Percentiles rank a stretch among this genome's conserved stretches.
phyloP scores from a whole-genome alignment of 2,113 vertebrate genomes.

The Sakesphorus luctuosus region DNA sequence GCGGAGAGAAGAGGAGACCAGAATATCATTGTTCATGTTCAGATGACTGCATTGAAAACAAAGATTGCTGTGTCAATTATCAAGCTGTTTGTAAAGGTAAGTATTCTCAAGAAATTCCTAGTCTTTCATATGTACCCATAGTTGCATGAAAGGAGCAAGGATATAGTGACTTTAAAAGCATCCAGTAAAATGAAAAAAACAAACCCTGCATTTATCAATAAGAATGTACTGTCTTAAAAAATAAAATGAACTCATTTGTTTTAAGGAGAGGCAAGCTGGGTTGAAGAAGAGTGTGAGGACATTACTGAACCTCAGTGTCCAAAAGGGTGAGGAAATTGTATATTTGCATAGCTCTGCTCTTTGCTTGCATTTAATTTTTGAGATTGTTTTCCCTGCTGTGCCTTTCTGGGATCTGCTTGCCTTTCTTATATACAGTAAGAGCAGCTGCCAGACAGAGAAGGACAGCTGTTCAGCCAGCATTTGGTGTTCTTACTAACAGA shows the following conservation, averaged over 20 bases:
- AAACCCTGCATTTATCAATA: neutral
- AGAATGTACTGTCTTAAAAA: slow-evolving; percentile 10
- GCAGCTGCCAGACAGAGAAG: neutral
- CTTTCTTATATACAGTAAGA: neutral
- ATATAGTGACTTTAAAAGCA: neutral
- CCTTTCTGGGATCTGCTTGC: neutral
- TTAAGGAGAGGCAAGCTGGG: slow-evolving; percentile 81
- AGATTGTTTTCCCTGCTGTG: neutral
- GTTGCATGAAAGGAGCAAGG: neutral
- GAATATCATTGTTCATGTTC: slow-evolving; percentile 79
- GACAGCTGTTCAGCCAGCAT: neutral
- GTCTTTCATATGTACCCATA: neutral
- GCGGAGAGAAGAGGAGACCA: slow-evolving; percentile 79
- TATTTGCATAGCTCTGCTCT: slow-evolving; percentile 31
- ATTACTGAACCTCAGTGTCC: slow-evolving; percentile 78
- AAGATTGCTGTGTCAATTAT: slow-evolving; percentile 80
- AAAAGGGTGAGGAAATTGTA: slow-evolving; percentile 74
- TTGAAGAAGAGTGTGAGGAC: slow-evolving; percentile 77
- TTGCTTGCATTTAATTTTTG: neutral
- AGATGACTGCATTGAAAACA: slow-evolving; percentile 75
- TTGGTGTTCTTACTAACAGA: neutral
- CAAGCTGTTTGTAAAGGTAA: slow-evolving; percentile 75
- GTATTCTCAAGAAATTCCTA: neutral
- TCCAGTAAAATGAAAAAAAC: neutral
- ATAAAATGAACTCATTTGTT: slow-evolving; percentile 50